A percentile compares a stretch with the other conserved stretches of the same genome.
Conservation (phyloP, 2,888 invertebrate species). For the Rhagonycha lutea region DNA sequence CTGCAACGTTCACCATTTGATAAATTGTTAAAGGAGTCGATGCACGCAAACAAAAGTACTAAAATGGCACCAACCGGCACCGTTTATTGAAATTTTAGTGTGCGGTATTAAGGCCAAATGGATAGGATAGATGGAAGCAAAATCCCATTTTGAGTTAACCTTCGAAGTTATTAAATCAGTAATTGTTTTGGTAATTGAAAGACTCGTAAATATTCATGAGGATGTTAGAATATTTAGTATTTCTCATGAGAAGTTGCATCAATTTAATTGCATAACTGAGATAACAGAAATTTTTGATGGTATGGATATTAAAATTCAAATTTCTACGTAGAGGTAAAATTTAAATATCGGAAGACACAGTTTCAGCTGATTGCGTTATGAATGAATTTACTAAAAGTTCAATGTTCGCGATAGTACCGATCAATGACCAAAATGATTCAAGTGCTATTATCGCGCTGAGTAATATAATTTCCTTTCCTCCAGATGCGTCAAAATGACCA, state of each 20-base stretch:
- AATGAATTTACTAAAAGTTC: conserved; percentile 14
- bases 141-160: neutral
- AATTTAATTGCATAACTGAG: neutral
- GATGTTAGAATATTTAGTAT: neutral
- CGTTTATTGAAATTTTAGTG: neutral
- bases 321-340: neutral
- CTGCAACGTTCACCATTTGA: neutral
- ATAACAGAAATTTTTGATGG: neutral
- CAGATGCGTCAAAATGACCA: neutral
- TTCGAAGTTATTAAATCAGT: neutral
- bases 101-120: neutral
- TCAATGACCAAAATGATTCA: conserved; percentile 15
- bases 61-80: neutral
- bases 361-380: conserved; percentile 12
- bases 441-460: neutral
- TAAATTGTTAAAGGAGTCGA: neutral
- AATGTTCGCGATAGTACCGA: conserved; percentile 6
- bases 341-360: neutral
- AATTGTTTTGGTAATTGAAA: neutral
- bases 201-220: neutral
- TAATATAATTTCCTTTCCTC: neutral
- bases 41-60: neutral
- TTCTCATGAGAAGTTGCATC: neutral
- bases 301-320: neutral
- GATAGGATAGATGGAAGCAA: neutral